Evolutionary conservation across 1,140 invertebrate genomes (phyloP).

Genomic region (Diploscapter pachys): DNA sequence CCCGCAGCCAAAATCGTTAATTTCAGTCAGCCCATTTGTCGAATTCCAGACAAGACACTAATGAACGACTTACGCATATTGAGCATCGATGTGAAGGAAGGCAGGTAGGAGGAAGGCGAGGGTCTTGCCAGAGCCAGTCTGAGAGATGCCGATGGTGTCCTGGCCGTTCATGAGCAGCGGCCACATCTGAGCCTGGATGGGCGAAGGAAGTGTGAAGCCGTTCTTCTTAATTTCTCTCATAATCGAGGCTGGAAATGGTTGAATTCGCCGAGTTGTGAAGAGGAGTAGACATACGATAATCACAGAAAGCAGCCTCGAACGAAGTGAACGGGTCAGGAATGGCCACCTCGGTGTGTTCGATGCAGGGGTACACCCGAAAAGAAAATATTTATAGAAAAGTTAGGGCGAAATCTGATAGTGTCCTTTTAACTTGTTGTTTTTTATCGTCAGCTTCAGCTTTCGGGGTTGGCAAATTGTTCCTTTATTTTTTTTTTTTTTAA

Average conservation of each 20-base stretch:
- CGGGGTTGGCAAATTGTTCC: too few relatives aligned
- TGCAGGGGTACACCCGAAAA: conserved; percentile 14
- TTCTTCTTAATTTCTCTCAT: conserved; percentile 25
- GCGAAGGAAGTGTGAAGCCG: conserved; percentile 26
- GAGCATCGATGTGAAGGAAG: conserved; percentile 91
- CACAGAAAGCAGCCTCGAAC: conserved; percentile 25
- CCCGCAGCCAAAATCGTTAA: too few relatives aligned
- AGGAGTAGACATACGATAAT: conserved; percentile 10
- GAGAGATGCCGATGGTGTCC: conserved; percentile 67
- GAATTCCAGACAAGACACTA: neutral
- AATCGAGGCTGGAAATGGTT: conserved; percentile 15
- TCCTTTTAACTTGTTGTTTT: too few relatives aligned
- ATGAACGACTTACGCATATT: conserved; percentile 66
- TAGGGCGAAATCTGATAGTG: too few relatives aligned
- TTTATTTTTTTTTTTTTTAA: too few relatives aligned
- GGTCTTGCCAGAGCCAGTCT: conserved; percentile 85
- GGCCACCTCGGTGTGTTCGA: conserved; percentile 9
- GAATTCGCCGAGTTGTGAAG: neutral
- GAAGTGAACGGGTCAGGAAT: conserved; percentile 18
- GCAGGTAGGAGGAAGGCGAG: conserved; percentile 90
- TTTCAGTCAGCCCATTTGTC: too few relatives aligned
- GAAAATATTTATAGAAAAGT: too few relatives aligned
- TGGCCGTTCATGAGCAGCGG: conserved; percentile 24
- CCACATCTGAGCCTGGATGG: conserved; percentile 33
- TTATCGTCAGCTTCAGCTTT: too few relatives aligned